phyloP scores from a whole-genome alignment of 2,888 invertebrate genomes.

The Cataglyphis altisquamis region DNA sequence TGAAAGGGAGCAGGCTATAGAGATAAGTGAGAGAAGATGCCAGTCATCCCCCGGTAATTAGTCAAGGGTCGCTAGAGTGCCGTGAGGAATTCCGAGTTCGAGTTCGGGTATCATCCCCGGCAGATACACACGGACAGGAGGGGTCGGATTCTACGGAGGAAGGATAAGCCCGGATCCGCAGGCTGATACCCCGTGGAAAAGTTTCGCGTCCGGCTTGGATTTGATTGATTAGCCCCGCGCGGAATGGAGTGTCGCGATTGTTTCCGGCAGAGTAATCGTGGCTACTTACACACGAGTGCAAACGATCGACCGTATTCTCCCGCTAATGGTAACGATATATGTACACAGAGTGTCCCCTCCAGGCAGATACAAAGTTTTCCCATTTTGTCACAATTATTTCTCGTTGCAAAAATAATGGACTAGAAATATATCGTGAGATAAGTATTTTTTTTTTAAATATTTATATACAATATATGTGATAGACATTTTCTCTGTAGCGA shows the following conservation, averaged over 20 bases:
- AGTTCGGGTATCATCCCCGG: conserved; percentile 67
- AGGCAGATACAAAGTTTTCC: conserved; percentile 18
- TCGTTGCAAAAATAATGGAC: conserved; percentile 2
- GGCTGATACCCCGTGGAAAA: conserved; percentile 76
- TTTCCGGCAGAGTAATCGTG: conserved; percentile 61
- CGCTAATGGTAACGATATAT: conserved; percentile 22
- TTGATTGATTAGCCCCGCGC: conserved; percentile 81
- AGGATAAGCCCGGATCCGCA: conserved; percentile 73
- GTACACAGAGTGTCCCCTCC: background rate
- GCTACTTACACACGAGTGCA: conserved; percentile 42
- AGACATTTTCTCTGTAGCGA: background rate
- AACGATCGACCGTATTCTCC: conserved; percentile 52
- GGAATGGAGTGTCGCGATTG: conserved; percentile 76
- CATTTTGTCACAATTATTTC: conserved; percentile 36
- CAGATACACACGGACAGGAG: conserved; percentile 35
- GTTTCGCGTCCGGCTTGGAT: conserved; percentile 75
- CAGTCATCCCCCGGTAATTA: conserved; percentile 85
- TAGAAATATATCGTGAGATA: conserved; percentile 3
- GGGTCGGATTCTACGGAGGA: conserved; percentile 64
- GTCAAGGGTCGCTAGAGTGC: conserved; percentile 83
- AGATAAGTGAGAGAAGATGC: conserved; percentile 85
- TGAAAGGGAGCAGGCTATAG: conserved; percentile 80
- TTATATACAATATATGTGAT: conserved; percentile 10
- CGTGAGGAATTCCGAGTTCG: conserved; percentile 76
- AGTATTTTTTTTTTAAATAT: conserved; percentile 12